These are phyloP conservation scores for Nansenia antarctica DNA, from an alignment of 2,113 vertebrate species.

Conservation along the genomic window DNA sequence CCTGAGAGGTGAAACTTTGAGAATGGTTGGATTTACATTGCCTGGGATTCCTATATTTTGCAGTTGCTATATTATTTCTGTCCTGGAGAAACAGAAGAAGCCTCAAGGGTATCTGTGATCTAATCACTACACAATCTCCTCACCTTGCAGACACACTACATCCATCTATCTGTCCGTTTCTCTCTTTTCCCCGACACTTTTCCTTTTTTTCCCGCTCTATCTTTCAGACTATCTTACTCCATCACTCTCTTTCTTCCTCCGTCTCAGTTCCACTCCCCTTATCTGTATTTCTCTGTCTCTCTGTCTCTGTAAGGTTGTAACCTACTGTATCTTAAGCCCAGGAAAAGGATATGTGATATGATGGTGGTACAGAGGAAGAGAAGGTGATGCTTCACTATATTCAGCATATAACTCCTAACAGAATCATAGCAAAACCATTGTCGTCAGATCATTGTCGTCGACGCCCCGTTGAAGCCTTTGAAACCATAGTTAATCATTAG, in stretches of 20 bases:
- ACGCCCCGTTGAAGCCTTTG: background rate
- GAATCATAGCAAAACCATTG: background rate
- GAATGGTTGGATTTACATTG: constrained; percentile 56
- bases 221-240: background rate
- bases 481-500: background rate
- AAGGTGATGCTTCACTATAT: background rate
- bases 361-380: background rate
- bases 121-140: constrained; percentile 73
- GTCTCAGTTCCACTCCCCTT: background rate
- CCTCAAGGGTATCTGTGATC: constrained; percentile 73
- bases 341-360: background rate
- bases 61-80: background rate
- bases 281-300: background rate
- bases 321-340: background rate
- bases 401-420: background rate
- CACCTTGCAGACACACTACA: constrained; percentile 63
- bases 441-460: background rate
- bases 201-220: background rate
- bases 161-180: constrained; percentile 64
- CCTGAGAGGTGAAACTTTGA: constrained; percentile 60
- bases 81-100: constrained; percentile 34
- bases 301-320: background rate
- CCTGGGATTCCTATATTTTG: constrained; percentile 33
- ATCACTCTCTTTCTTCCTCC: background rate
- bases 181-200: constrained; percentile 30